Evolutionary conservation across 2,888 invertebrate species (phyloP).

Genomic region (Allacma fusca): DNA sequence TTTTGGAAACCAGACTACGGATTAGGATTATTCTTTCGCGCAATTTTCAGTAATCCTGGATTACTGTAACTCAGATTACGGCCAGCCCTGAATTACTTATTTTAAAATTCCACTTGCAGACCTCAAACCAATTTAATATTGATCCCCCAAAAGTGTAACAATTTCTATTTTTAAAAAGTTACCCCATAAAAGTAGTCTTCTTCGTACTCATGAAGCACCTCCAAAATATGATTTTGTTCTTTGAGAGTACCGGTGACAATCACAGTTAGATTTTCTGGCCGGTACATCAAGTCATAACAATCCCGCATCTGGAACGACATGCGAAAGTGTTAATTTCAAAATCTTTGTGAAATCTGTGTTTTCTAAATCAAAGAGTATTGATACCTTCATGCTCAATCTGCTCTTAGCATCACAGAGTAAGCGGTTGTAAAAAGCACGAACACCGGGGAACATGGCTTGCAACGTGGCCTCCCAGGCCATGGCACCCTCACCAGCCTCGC

Average conservation of each 20-base stretch:
- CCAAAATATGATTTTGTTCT: slow-evolving; percentile 52
- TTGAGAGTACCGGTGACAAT: slow-evolving; percentile 75
- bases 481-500: slow-evolving; percentile 60
- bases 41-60: no score
- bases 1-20: no score
- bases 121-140: no score
- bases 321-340: background rate
- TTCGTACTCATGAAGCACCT: slow-evolving; percentile 56
- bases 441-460: slow-evolving; percentile 57
- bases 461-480: slow-evolving; percentile 61
- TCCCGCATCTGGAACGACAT: slow-evolving; percentile 71
- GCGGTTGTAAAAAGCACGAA: slow-evolving; percentile 57
- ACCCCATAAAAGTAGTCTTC: slow-evolving; percentile 53
- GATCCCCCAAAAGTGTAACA: no score
- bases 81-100: no score
- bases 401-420: slow-evolving; percentile 53
- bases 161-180: no score
- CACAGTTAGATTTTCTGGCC: slow-evolving; percentile 87
- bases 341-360: no score
- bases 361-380: background rate
- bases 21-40: no score
- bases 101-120: no score
- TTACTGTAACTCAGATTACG: no score
- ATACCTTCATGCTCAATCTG: slow-evolving; percentile 51
- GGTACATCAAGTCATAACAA: slow-evolving; percentile 85